These are phyloP conservation scores for Drosophila mulleri DNA, from an alignment of 2,888 invertebrate species.

Conservation along the genomic window DNA sequence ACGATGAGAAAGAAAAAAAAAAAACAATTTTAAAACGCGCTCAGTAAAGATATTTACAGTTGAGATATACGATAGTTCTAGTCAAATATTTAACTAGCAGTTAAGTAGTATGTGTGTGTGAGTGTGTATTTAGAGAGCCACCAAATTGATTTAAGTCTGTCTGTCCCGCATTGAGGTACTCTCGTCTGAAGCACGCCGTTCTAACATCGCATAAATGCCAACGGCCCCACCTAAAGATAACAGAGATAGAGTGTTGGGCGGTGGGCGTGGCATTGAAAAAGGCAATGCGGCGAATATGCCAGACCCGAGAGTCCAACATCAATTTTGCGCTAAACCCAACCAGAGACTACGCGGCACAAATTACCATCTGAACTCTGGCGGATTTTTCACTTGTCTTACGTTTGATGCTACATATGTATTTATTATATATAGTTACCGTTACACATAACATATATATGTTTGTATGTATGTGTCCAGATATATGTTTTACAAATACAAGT, in stretches of 20 bases:
- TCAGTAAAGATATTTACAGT: constrained; percentile 58
- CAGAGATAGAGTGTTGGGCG: constrained; percentile 8
- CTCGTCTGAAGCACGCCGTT: constrained; percentile 81
- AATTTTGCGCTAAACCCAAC: constrained; percentile 84
- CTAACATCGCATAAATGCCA: constrained; percentile 63
- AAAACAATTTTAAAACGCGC: constrained; percentile 35
- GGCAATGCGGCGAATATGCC: constrained; percentile 74
- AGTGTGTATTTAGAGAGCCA: constrained; percentile 46
- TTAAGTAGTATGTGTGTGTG: constrained; percentile 45
- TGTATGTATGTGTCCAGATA: constrained; percentile 10
- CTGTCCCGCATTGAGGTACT: constrained; percentile 85
- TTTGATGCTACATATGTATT: constrained; percentile 40
- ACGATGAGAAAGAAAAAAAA: constrained; percentile 13
- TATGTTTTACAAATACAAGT: constrained; percentile 45
- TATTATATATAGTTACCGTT: constrained; percentile 16
- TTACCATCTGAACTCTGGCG: constrained; percentile 43
- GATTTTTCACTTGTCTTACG: constrained; percentile 82
- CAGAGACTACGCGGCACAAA: constrained; percentile 32
- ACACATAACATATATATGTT: constrained; percentile 10
- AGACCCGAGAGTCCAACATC: constrained; percentile 84
- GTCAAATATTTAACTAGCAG: constrained; percentile 26
- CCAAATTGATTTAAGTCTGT: constrained; percentile 52
- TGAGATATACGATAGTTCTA: constrained; percentile 12
- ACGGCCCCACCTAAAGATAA: constrained; percentile 18
- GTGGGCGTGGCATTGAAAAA: constrained; percentile 39